Conservation (phyloP, 2,113 vertebrate species). For the Oncorhynchus mykiss region DNA sequence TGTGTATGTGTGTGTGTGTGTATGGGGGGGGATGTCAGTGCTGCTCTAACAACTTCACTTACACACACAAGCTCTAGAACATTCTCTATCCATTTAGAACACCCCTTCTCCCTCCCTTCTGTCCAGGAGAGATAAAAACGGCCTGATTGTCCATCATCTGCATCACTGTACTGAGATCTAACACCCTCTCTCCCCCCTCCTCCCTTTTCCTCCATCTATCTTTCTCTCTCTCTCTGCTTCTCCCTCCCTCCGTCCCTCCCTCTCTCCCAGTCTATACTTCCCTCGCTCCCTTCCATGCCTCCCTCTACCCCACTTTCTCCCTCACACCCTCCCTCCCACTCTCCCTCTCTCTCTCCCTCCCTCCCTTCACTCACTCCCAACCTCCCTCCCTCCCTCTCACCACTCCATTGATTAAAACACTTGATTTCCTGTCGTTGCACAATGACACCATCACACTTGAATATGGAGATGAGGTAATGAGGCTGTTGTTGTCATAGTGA, state of each 20-base stretch:
- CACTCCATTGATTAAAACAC: constrained; percentile 20
- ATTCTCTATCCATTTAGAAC: neutral
- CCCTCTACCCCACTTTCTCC: neutral
- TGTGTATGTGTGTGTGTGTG: too few species aligned
- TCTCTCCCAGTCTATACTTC: constrained; percentile 25
- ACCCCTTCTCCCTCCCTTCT: neutral
- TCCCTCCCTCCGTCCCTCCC: constrained; percentile 29
- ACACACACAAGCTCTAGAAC: neutral
- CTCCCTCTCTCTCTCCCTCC: constrained; percentile 30
- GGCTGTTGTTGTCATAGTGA: neutral
- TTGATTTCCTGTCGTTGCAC: constrained; percentile 10
- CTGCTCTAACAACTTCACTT: neutral
- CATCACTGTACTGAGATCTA: constrained; percentile 6
- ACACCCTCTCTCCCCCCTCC: constrained; percentile 22
- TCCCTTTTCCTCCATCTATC: constrained; percentile 3
- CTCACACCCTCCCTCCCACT: constrained; percentile 14
- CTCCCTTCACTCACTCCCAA: constrained; percentile 13
- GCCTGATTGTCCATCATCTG: constrained; percentile 9
- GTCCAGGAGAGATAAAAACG: neutral
- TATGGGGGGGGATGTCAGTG: too few species aligned
- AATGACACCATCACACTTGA: constrained; percentile 23
- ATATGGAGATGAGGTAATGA: constrained; percentile 10
- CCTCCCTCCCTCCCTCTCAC: constrained; percentile 25
- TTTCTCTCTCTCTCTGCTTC: neutral
- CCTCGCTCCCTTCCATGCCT: constrained; percentile 12